Percentiles rank a stretch among this genome's conserved stretches.
These are phyloP conservation scores for Bubo bubo DNA, from an alignment of 2,113 vertebrate genomes.

Conservation along the genomic window DNA sequence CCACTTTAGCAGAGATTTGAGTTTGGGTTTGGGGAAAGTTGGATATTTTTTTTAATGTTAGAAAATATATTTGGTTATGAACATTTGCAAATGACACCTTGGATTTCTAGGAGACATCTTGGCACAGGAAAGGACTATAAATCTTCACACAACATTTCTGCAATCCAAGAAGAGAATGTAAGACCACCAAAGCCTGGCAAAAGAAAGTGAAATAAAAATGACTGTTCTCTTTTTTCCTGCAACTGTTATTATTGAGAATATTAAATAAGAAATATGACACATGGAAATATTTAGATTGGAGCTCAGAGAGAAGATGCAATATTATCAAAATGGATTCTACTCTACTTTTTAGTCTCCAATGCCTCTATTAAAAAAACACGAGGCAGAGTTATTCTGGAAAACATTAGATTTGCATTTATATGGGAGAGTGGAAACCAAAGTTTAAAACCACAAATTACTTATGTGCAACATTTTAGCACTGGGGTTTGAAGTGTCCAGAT, in stretches of 20 bases:
- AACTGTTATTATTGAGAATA: slow-evolving; percentile 3
- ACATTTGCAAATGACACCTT: not conserved
- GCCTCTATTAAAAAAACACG: not conserved
- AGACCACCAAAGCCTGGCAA: slow-evolving; percentile 30
- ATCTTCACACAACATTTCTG: not conserved
- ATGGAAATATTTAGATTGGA: slow-evolving; percentile 53
- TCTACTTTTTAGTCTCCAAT: slow-evolving; percentile 13
- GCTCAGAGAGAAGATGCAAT: not conserved
- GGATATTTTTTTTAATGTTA: not conserved
- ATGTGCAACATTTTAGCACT: not conserved
- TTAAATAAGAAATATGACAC: slow-evolving; percentile 33
- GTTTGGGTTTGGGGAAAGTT: not conserved
- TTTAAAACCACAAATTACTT: slow-evolving; percentile 45
- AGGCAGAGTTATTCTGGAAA: slow-evolving; percentile 34
- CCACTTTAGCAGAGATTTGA: not conserved
- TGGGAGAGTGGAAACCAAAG: not conserved
- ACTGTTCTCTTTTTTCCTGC: not conserved
- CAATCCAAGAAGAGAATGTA: not conserved
- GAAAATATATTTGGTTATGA: not conserved
- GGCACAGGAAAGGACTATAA: not conserved
- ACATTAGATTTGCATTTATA: slow-evolving; percentile 55
- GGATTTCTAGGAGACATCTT: not conserved
- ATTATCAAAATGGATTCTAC: slow-evolving; percentile 37
- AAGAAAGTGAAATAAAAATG: slow-evolving; percentile 26
- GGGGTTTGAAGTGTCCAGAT: not conserved